Percentiles rank a stretch among this genome's conserved stretches.
Conservation (phyloP, 35 echinoderm and acorn worm genomes). For the Acanthaster planci region DNA sequence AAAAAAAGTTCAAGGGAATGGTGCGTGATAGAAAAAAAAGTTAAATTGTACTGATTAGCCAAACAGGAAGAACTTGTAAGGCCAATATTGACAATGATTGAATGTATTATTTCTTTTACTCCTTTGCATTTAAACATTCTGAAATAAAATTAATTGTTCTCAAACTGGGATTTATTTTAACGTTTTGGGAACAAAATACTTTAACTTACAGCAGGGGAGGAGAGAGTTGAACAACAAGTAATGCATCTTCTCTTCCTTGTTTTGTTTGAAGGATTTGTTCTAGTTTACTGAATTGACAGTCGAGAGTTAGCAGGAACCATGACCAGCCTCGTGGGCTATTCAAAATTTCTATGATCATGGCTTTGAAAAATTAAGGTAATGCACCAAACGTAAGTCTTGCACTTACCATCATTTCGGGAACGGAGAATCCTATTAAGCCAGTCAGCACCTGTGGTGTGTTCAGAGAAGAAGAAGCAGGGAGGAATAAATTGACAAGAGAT, state of each 20-base stretch:
- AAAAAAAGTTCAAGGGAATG: not conserved
- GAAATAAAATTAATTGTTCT: too few species aligned
- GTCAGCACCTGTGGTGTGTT: not conserved
- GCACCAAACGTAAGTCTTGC: not conserved
- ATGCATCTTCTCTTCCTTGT: not conserved
- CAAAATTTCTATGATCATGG: not conserved
- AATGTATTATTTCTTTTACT: too few species aligned
- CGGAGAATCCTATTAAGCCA: not conserved
- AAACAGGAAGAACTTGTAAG: too few species aligned
- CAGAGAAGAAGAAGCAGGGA: not conserved
- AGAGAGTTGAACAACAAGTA: too few species aligned
- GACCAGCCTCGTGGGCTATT: not conserved
- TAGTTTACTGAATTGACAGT: not conserved
- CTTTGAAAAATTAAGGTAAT: not conserved
- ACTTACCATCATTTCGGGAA: conserved; percentile 15
- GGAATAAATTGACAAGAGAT: not conserved
- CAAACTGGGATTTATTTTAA: too few species aligned
- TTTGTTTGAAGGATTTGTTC: not conserved
- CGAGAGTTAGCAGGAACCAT: not conserved
- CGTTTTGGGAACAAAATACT: too few species aligned
- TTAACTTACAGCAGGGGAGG: too few species aligned
- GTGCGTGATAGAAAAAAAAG: too few species aligned
- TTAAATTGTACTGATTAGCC: too few species aligned
- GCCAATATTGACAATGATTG: too few species aligned
- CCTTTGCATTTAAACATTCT: too few species aligned